These are phyloP conservation scores for Brachirus orientalis DNA, from an alignment of 2,113 vertebrate species.

Conservation along the genomic window DNA sequence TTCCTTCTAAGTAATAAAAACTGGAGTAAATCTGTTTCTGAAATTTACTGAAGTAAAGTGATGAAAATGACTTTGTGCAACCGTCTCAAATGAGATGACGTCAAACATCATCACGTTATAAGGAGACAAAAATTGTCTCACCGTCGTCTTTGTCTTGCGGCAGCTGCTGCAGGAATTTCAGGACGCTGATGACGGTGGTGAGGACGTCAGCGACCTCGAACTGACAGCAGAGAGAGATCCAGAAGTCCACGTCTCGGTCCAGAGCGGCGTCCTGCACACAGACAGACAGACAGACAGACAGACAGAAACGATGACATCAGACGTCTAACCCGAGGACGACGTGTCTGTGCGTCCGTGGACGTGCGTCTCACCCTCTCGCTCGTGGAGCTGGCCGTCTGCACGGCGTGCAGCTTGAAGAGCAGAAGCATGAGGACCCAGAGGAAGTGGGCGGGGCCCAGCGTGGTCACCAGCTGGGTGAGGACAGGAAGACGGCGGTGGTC, in stretches of 20 bases:
- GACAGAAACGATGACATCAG: not conserved
- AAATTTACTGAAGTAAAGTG: too few species aligned
- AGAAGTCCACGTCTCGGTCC: slow-evolving; percentile 92
- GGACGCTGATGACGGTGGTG: slow-evolving; percentile 84
- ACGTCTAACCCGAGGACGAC: not conserved
- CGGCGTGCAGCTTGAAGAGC: slow-evolving; percentile 91
- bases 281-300: slow-evolving; percentile 6
- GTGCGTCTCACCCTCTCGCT: slow-evolving; percentile 85
- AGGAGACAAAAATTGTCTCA: slow-evolving; percentile 62
- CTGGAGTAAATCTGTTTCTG: too few species aligned
- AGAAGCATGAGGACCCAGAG: slow-evolving; percentile 92
- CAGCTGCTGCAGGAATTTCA: slow-evolving; percentile 87
- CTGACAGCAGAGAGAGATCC: slow-evolving; percentile 89
- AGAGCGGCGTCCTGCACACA: slow-evolving; percentile 85
- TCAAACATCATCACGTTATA: too few species aligned
- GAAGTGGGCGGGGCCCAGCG: slow-evolving; percentile 86
- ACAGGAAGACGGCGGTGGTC: slow-evolving; percentile 91
- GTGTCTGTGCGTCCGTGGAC: not conserved
- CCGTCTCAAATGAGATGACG: too few species aligned
- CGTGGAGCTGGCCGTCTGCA: slow-evolving; percentile 71
- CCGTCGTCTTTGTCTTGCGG: slow-evolving; percentile 90
- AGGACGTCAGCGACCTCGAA: slow-evolving; percentile 87
- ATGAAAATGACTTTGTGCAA: too few species aligned
- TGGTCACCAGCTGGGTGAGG: slow-evolving; percentile 86
- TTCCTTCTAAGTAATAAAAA: too few species aligned